Conservation (phyloP, 2,113 vertebrate species). For the Rhea americana region DNA sequence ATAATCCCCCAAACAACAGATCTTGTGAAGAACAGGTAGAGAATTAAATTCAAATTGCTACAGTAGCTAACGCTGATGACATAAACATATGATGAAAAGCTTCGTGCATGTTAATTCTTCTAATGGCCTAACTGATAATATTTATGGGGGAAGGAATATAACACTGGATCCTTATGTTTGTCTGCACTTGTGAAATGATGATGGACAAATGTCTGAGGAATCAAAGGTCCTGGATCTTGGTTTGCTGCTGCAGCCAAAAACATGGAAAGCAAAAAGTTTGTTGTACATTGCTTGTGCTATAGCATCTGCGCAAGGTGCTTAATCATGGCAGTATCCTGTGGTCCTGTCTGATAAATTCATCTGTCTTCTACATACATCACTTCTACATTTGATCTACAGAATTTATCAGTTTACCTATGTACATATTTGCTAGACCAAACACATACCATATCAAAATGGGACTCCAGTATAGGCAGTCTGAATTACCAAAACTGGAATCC, state of each 20-base stretch:
- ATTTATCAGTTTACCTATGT: background rate
- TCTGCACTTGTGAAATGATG: background rate
- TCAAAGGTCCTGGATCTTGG: background rate
- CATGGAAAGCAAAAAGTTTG: background rate
- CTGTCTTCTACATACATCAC: background rate
- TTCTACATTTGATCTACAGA: background rate
- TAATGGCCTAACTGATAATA: background rate
- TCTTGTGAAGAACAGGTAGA: background rate
- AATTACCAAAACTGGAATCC: background rate
- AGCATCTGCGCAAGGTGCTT: background rate
- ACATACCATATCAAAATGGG: background rate
- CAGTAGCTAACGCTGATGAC: background rate
- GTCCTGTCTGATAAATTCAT: background rate
- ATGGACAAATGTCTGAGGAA: background rate
- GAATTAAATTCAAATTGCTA: background rate
- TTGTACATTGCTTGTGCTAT: background rate
- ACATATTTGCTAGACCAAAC: background rate
- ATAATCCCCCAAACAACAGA: background rate
- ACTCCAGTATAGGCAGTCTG: background rate
- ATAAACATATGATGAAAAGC: background rate
- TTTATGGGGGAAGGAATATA: accelerated
- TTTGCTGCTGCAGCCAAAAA: background rate
- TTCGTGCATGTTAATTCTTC: background rate
- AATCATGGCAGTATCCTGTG: background rate
- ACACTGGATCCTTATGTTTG: background rate